These are phyloP conservation scores for Ephialtes manifestator DNA, from an alignment of 2,888 invertebrate genomes.

Conservation along the genomic window DNA sequence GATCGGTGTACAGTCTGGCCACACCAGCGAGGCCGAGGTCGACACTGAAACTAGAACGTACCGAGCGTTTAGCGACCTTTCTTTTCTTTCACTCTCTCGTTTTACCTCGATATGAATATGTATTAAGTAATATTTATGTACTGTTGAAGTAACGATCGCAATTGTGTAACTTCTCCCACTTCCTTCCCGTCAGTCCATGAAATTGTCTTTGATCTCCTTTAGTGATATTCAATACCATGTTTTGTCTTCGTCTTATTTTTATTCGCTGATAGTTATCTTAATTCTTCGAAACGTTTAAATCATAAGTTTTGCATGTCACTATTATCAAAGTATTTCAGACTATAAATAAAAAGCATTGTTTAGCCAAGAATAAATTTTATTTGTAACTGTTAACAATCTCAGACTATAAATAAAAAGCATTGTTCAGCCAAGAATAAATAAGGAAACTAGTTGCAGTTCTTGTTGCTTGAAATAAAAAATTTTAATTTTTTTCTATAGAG, in stretches of 20 bases:
- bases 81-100: slow-evolving; percentile 32
- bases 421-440: neutral
- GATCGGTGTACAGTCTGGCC: slow-evolving; percentile 44
- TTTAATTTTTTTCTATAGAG: too few relatives aligned
- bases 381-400: neutral
- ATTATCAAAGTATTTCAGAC: neutral
- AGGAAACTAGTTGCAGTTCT: neutral
- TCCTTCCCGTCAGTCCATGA: slow-evolving; percentile 2
- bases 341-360: neutral
- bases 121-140: neutral
- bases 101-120: neutral
- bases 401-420: neutral
- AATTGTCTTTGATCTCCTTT: slow-evolving; percentile 4
- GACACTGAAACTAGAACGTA: slow-evolving; percentile 56
- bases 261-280: neutral
- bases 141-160: neutral
- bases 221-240: neutral
- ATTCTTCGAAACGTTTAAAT: neutral
- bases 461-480: neutral
- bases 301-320: neutral
- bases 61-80: slow-evolving; percentile 46
- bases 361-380: neutral
- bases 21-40: slow-evolving; percentile 58
- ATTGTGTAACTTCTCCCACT: slow-evolving; percentile 10
- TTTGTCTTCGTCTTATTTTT: neutral